Percentiles rank a stretch among this genome's conserved stretches.
These are phyloP conservation scores for Lasioglossum lativentre DNA, from an alignment of 2,888 invertebrate species.

Conservation along the genomic window DNA sequence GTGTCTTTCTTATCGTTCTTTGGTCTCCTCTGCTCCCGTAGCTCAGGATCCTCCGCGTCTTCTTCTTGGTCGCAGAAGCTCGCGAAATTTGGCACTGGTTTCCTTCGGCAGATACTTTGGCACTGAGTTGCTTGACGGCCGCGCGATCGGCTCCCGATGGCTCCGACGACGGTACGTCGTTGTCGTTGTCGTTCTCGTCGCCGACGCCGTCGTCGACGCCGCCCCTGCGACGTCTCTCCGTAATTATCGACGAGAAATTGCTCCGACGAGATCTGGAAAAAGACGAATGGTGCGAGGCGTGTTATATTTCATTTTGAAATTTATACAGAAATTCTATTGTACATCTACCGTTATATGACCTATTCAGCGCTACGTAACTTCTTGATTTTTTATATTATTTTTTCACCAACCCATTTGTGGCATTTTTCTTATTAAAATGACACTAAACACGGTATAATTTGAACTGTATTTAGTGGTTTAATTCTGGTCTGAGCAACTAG, in stretches of 20 bases:
- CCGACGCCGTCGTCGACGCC: background rate
- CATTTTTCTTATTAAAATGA: too few relatives aligned
- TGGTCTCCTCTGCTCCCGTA: background rate
- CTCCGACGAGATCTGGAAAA: background rate
- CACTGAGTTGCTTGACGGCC: background rate
- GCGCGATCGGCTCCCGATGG: background rate
- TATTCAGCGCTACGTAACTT: too few relatives aligned
- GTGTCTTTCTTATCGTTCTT: background rate
- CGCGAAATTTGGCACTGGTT: constrained; percentile 22
- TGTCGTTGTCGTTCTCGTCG: background rate
- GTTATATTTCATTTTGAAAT: background rate
- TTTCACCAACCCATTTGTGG: too few relatives aligned
- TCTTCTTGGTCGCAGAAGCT: background rate
- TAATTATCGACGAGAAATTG: background rate
- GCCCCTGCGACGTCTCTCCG: background rate
- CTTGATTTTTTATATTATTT: too few relatives aligned
- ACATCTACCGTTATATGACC: too few relatives aligned
- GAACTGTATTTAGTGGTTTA: too few relatives aligned
- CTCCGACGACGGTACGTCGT: background rate
- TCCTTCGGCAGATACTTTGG: constrained; percentile 29
- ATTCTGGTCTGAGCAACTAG: too few relatives aligned
- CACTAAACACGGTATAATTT: too few relatives aligned
- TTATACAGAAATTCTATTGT: too few relatives aligned
- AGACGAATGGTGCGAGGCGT: background rate
- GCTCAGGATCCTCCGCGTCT: background rate